Evolutionary conservation across 2,888 invertebrate species (phyloP).

Genomic region (Pachymerium ferrugineum): DNA sequence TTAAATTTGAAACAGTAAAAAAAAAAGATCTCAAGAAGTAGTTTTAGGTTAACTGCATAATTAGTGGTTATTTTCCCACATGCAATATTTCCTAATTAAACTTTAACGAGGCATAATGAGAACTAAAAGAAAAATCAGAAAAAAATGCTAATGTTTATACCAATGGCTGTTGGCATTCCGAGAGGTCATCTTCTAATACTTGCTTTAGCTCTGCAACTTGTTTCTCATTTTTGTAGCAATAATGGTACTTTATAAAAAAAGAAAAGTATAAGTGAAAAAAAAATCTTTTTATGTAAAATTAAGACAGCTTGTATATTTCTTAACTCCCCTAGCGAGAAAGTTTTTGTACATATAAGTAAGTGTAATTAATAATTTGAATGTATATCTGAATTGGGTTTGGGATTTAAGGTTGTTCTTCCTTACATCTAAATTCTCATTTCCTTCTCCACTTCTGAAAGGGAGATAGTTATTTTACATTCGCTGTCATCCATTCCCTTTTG

Average conservation of each 20-base stretch:
- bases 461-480: not conserved
- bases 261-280: not conserved
- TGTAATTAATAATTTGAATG: constrained; percentile 24
- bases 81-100: constrained; percentile 10
- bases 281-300: not conserved
- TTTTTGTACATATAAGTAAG: constrained; percentile 10
- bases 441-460: not conserved
- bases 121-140: not conserved
- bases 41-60: constrained; percentile 23
- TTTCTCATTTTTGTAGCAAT: not conserved
- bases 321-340: not conserved
- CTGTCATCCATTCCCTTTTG: constrained; percentile 1
- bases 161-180: not conserved
- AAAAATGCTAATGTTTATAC: constrained; percentile 4
- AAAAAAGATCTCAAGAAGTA: constrained; percentile 6
- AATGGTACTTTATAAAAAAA: not conserved
- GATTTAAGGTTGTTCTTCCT: constrained; percentile 8
- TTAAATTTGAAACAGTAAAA: not conserved
- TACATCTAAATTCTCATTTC: constrained; percentile 5
- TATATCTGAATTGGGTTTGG: constrained; percentile 24
- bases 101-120: constrained; percentile 11
- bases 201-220: not conserved
- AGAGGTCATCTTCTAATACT: not conserved
- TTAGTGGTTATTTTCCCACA: not conserved
- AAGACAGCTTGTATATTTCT: constrained; percentile 27